A percentile compares a stretch with the other conserved stretches of the same genome.
Evolutionary conservation across 2,797 vertebrate genomes (phyloP).

Genomic region (Chanos chanos): DNA sequence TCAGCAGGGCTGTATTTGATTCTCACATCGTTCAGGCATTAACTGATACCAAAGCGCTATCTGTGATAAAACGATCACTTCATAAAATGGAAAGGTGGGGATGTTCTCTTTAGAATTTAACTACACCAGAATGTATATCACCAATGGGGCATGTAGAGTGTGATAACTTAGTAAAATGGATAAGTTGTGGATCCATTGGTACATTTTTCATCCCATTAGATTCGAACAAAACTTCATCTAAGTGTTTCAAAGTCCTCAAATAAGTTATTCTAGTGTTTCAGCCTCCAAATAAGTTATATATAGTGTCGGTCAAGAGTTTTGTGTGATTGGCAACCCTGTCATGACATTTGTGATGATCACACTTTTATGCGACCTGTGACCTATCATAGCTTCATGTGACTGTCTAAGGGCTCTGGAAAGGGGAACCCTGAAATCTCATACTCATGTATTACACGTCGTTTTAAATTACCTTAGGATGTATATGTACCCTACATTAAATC

Average conservation of each 20-base stretch:
- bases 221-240: too few relatives aligned
- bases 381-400: conserved; percentile 54
- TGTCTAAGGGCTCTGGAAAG: conserved; percentile 45
- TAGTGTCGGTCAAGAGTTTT: conserved; percentile 26
- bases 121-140: too few relatives aligned
- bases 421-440: conserved; percentile 47
- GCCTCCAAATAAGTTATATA: too few relatives aligned
- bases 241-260: too few relatives aligned
- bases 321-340: conserved; percentile 55
- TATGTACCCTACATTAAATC: conserved; percentile 27
- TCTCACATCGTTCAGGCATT: background rate
- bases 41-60: background rate
- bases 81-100: too few relatives aligned
- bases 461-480: conserved; percentile 27
- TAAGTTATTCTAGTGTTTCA: too few relatives aligned
- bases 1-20: background rate
- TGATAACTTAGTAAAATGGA: too few relatives aligned
- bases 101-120: too few relatives aligned
- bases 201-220: too few relatives aligned
- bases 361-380: conserved; percentile 57
- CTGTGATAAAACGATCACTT: too few relatives aligned
- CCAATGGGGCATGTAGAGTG: too few relatives aligned
- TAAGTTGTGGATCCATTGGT: too few relatives aligned
- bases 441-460: conserved; percentile 16
- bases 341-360: conserved; percentile 48